phyloP scores from a whole-genome alignment of 2,888 invertebrate species.

The Amiota minor region DNA sequence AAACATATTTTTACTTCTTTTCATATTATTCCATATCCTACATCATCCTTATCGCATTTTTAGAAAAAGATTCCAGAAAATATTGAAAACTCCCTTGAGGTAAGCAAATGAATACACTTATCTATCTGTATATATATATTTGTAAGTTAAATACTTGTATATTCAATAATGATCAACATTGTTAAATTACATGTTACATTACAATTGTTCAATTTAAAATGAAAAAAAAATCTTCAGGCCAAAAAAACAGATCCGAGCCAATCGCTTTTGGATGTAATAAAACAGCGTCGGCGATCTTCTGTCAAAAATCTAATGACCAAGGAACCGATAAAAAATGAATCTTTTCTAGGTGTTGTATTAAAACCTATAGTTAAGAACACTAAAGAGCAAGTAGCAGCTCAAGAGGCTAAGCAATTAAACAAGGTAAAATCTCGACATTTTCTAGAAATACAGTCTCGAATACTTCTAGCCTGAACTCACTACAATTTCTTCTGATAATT shows the following conservation, averaged over 20 bases:
- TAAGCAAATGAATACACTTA: conserved; percentile 34
- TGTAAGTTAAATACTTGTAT: conserved; percentile 9
- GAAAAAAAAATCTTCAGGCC: conserved; percentile 50
- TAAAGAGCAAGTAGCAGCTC: conserved; percentile 68
- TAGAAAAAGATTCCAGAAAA: conserved; percentile 42
- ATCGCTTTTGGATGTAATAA: conserved; percentile 62
- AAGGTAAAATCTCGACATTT: conserved; percentile 65
- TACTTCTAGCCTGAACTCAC: neutral
- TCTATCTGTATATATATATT: neutral
- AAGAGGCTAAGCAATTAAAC: conserved; percentile 66
- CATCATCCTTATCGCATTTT: conserved; percentile 4
- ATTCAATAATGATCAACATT: conserved; percentile 18
- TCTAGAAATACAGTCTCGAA: neutral
- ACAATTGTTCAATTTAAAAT: neutral
- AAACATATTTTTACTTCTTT: neutral
- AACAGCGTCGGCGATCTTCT: conserved; percentile 70
- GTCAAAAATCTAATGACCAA: conserved; percentile 72
- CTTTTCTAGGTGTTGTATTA: conserved; percentile 77
- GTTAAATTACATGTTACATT: neutral
- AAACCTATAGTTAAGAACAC: conserved; percentile 77
- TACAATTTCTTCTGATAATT: conserved; percentile 8
- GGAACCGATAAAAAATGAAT: conserved; percentile 75
- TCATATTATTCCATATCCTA: neutral
- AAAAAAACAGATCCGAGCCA: conserved; percentile 48
- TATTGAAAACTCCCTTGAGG: conserved; percentile 37